phyloP scores from a whole-genome alignment of 2,888 invertebrate genomes.

The Drosophila demipolita region DNA sequence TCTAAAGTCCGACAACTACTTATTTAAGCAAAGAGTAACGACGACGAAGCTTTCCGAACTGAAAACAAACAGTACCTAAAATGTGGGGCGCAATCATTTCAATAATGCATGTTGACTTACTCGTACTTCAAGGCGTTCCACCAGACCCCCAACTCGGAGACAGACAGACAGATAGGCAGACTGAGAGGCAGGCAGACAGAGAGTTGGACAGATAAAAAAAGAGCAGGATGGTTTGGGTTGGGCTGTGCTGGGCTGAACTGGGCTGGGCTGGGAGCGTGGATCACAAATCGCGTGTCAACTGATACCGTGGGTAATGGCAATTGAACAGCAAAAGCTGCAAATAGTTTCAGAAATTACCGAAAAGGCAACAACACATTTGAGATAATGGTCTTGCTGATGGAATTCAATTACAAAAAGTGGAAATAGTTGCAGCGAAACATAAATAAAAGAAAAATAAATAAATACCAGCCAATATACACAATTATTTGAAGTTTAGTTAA shows the following conservation, averaged over 20 bases:
- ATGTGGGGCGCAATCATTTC: conserved; percentile 63
- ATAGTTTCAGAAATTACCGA: conserved; percentile 44
- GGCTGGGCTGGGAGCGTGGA: conserved; percentile 36
- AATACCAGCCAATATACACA: conserved; percentile 1
- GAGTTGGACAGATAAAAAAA: conserved; percentile 44
- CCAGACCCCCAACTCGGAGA: conserved; percentile 13
- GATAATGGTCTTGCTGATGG: conserved; percentile 53
- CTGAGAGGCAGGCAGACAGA: conserved; percentile 17
- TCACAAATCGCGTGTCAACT: conserved; percentile 52
- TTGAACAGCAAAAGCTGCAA: conserved; percentile 41
- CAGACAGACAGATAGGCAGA: conserved; percentile 7
- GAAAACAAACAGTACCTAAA: conserved; percentile 40
- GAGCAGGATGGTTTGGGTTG: conserved; percentile 40
- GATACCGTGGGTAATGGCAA: conserved; percentile 48
- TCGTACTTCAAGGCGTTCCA: conserved; percentile 31
- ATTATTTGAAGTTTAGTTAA: conserved; percentile 1
- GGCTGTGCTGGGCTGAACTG: conserved; percentile 31
- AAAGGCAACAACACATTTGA: conserved; percentile 38
- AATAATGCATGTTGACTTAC: conserved; percentile 61
- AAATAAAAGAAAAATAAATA: not conserved
- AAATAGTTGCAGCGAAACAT: conserved; percentile 18
- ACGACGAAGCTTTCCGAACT: conserved; percentile 20
- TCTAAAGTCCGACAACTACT: conserved; percentile 19
- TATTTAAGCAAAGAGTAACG: conserved; percentile 22
- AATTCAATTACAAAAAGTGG: conserved; percentile 60